phyloP scores from a whole-genome alignment of 92 coral and sea anemone species.

The Actinernus sp. region DNA sequence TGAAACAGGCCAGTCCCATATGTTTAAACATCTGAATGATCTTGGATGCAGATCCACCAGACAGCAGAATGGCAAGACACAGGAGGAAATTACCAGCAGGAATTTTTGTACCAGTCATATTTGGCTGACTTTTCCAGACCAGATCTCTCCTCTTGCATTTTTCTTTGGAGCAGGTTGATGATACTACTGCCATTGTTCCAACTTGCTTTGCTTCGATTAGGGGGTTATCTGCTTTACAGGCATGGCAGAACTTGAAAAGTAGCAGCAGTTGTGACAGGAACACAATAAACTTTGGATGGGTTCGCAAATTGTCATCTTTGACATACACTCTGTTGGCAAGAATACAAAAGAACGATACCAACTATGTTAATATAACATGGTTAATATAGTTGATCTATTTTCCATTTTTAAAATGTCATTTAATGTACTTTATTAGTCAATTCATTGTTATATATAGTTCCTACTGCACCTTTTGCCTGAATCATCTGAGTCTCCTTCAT shows the following conservation, averaged over 20 bases:
- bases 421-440: no score
- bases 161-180: constrained; percentile 46
- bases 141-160: constrained; percentile 14
- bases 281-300: constrained; percentile 65
- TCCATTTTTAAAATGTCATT: no score
- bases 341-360: neutral
- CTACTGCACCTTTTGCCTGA: no score
- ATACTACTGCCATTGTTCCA: constrained; percentile 68
- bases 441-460: no score
- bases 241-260: constrained; percentile 53
- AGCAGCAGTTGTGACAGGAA: constrained; percentile 66
- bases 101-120: constrained; percentile 58
- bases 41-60: constrained; percentile 63
- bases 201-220: constrained; percentile 39
- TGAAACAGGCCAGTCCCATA: constrained; percentile 59
- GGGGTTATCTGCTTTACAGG: constrained; percentile 32
- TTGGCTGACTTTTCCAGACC: constrained; percentile 67
- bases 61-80: constrained; percentile 44
- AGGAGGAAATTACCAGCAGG: constrained; percentile 72
- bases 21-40: constrained; percentile 43
- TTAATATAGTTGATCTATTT: neutral
- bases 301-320: constrained; percentile 48
- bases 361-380: neutral
- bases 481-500: constrained; percentile 3
- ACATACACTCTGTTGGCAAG: no score